These are phyloP conservation scores for Calephelis virginiensis DNA, from an alignment of 1,140 invertebrate genomes.

Conservation along the genomic window DNA sequence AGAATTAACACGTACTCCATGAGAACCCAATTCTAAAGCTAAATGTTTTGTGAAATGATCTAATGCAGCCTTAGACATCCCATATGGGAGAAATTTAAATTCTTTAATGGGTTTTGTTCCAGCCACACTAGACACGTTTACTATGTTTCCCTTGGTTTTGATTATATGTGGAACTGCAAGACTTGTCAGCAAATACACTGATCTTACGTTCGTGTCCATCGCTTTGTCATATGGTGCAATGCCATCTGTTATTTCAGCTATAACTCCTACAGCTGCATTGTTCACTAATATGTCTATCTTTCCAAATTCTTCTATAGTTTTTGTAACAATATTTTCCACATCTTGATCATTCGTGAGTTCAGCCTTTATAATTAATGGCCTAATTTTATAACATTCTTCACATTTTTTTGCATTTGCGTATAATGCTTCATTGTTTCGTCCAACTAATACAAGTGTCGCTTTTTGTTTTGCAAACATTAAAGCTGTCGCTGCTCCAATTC, in stretches of 20 bases:
- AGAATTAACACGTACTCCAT: conserved; percentile 86
- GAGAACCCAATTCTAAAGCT: conserved; percentile 82
- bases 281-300: conserved; percentile 85
- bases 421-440: conserved; percentile 84
- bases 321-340: conserved; percentile 79
- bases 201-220: conserved; percentile 85
- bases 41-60: conserved; percentile 87
- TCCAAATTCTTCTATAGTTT: conserved; percentile 80
- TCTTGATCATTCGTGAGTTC: conserved; percentile 85
- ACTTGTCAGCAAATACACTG: conserved; percentile 85
- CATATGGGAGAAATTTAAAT: conserved; percentile 82
- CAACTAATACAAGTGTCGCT: conserved; percentile 82
- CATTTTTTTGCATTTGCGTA: conserved; percentile 74
- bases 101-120: conserved; percentile 79
- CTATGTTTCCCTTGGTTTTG: conserved; percentile 85
- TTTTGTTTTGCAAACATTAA: conserved; percentile 83
- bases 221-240: conserved; percentile 86
- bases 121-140: conserved; percentile 89
- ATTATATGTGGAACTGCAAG: conserved; percentile 85
- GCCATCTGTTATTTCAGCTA: conserved; percentile 76
- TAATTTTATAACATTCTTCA: conserved; percentile 44
- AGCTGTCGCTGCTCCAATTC: conserved; percentile 88
- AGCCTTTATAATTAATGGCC: conserved; percentile 49
- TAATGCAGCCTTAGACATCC: conserved; percentile 87
- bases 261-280: conserved; percentile 84